These are phyloP conservation scores for Drosophila acutilabella DNA, from an alignment of 2,888 invertebrate genomes.

Conservation along the genomic window DNA sequence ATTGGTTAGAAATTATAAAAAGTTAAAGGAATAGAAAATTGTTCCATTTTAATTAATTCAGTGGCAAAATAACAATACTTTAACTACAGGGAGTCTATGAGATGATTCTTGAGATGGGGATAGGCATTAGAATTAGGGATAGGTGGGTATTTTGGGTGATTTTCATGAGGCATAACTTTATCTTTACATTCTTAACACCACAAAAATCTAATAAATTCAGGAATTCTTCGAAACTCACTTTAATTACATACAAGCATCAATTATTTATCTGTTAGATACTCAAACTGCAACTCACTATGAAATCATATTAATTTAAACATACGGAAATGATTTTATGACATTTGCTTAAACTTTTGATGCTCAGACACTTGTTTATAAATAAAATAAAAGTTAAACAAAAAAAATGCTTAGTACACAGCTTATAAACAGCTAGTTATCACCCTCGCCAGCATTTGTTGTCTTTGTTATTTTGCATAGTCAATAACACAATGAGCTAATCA, in stretches of 20 bases:
- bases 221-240: too few relatives aligned
- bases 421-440: slow-evolving; percentile 16
- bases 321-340: neutral
- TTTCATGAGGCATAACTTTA: too few relatives aligned
- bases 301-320: neutral
- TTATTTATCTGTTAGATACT: neutral
- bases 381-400: slow-evolving; percentile 1
- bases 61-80: too few relatives aligned
- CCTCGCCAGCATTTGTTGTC: neutral
- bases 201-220: too few relatives aligned
- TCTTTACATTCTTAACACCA: too few relatives aligned
- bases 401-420: slow-evolving; percentile 3
- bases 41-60: too few relatives aligned
- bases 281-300: neutral
- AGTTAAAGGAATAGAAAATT: too few relatives aligned
- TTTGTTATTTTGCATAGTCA: slow-evolving; percentile 22
- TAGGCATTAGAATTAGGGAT: too few relatives aligned
- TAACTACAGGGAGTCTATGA: too few relatives aligned
- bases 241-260: neutral
- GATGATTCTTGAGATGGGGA: too few relatives aligned
- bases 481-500: slow-evolving; percentile 61
- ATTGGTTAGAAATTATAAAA: neutral
- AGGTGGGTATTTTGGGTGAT: too few relatives aligned
- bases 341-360: slow-evolving; percentile 8
- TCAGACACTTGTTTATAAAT: slow-evolving; percentile 2